Percentiles rank a stretch among this genome's conserved stretches.
phyloP scores from a whole-genome alignment of 1,140 invertebrate species.

The Pseudachorutes palmiensis region DNA sequence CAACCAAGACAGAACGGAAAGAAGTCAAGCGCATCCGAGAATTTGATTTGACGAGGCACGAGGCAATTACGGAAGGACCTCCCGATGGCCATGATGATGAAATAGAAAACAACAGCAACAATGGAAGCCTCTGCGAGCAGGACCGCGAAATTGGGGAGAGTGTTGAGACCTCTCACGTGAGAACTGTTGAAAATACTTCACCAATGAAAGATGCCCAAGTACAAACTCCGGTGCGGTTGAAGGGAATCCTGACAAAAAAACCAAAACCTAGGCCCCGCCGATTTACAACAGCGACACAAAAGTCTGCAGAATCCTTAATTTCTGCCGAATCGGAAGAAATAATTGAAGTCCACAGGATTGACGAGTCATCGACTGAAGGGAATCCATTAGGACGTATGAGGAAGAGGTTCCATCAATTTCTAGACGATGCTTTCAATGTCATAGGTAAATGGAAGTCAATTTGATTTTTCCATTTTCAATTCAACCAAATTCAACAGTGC shows the following conservation, averaged over 20 bases:
- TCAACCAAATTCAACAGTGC: no score
- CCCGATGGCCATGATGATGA: not conserved
- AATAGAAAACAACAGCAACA: not conserved
- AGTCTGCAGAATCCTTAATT: conserved; percentile 23
- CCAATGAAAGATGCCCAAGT: conserved; percentile 32
- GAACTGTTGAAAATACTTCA: not conserved
- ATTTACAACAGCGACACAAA: not conserved
- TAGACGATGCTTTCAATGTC: conserved; percentile 59
- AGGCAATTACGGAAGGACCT: not conserved
- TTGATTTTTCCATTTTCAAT: no score
- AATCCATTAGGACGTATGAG: conserved; percentile 49
- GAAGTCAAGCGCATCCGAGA: not conserved
- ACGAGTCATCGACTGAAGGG: conserved; percentile 16
- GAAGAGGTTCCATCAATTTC: conserved; percentile 55
- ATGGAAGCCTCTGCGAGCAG: conserved; percentile 13
- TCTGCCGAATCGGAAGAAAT: conserved; percentile 33
- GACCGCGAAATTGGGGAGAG: conserved; percentile 34
- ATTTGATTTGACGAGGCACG: not conserved
- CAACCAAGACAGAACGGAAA: not conserved
- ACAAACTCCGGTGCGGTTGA: conserved; percentile 29
- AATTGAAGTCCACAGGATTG: conserved; percentile 17
- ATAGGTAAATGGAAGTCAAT: conserved; percentile 51
- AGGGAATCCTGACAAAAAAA: not conserved
- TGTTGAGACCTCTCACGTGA: conserved; percentile 11
- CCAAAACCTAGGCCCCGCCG: conserved; percentile 9